phyloP scores from a whole-genome alignment of 2,888 invertebrate genomes.

The Syrista parreyssii region DNA sequence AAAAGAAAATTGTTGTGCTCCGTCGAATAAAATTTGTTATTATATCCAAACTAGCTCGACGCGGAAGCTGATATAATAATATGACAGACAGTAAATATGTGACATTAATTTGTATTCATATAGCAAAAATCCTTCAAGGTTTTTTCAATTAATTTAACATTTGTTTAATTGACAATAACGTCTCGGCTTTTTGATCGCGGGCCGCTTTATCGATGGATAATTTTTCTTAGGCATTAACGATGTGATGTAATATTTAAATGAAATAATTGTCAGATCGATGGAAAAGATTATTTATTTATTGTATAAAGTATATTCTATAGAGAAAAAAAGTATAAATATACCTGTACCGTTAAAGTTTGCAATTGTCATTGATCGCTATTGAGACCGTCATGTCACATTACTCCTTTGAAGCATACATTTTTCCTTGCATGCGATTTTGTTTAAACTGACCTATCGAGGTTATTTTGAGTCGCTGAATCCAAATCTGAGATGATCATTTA shows the following conservation, averaged over 20 bases:
- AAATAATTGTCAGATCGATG: constrained; percentile 40
- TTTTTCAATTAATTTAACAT: neutral
- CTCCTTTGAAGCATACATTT: too few species aligned
- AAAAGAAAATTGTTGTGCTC: neutral
- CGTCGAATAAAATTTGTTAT: neutral
- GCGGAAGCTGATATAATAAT: neutral
- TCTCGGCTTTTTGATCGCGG: neutral
- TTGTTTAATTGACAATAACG: neutral
- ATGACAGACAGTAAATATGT: neutral
- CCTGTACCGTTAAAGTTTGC: neutral
- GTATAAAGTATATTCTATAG: constrained; percentile 45
- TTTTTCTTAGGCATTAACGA: constrained; percentile 15
- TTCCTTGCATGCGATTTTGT: too few species aligned
- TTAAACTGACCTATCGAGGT: too few species aligned
- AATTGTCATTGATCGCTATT: neutral
- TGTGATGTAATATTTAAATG: constrained; percentile 34
- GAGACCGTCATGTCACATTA: neutral
- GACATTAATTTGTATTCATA: neutral
- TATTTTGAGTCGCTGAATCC: too few species aligned
- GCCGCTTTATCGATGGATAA: neutral
- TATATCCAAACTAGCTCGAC: neutral
- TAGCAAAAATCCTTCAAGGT: neutral
- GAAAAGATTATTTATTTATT: constrained; percentile 46
- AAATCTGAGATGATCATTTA: too few species aligned
- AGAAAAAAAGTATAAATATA: constrained; percentile 15